These are phyloP conservation scores for Thalassophryne amazonica DNA, from an alignment of 2,797 vertebrate genomes.

Conservation along the genomic window DNA sequence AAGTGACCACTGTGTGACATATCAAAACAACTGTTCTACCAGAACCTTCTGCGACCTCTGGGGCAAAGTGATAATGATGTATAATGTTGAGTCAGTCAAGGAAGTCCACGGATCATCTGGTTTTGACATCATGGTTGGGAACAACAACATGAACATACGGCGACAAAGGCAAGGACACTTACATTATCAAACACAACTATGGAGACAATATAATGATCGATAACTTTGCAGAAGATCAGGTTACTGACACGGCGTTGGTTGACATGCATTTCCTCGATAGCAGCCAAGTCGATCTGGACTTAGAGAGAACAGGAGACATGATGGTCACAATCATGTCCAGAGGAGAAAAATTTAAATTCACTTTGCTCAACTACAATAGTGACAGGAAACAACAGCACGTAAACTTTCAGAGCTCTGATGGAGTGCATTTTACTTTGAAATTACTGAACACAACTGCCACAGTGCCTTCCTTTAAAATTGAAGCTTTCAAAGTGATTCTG, in stretches of 20 bases:
- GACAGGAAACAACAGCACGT: slow-evolving; percentile 39
- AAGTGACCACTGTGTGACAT: not conserved
- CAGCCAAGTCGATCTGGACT: not conserved
- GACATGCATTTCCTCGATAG: slow-evolving; percentile 46
- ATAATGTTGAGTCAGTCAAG: slow-evolving; percentile 10
- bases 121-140: slow-evolving; percentile 51
- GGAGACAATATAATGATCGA: slow-evolving; percentile 3
- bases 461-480: not conserved
- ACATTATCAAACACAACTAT: slow-evolving; percentile 41
- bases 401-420: slow-evolving; percentile 37
- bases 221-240: slow-evolving; percentile 47
- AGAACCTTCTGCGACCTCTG: not conserved
- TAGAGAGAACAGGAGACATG: not conserved
- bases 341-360: slow-evolving; percentile 2
- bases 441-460: not conserved
- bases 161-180: slow-evolving; percentile 47
- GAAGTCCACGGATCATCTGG: slow-evolving; percentile 48
- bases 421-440: slow-evolving; percentile 32
- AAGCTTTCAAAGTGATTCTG: slow-evolving; percentile 54
- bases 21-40: not conserved
- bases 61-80: slow-evolving; percentile 15
- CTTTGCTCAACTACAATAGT: slow-evolving; percentile 5
- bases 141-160: slow-evolving; percentile 42
- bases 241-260: slow-evolving; percentile 36
- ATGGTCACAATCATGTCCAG: slow-evolving; percentile 4